Conservation (phyloP, 1,140 invertebrate genomes). For the Lepidurus arcticus region DNA sequence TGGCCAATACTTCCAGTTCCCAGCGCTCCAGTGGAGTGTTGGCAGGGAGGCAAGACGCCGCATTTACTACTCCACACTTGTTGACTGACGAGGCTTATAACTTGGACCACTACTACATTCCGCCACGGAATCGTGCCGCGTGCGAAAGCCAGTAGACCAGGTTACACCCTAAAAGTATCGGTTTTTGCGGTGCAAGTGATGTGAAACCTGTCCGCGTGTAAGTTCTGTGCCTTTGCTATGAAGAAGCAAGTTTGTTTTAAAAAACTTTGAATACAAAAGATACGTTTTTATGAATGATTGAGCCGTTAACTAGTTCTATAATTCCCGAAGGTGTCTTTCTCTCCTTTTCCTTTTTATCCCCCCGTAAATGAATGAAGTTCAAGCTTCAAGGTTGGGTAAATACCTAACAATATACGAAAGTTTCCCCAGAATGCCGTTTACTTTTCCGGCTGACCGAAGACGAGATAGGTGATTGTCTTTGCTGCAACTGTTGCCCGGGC, state of each 20-base stretch:
- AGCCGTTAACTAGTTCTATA: too few relatives aligned
- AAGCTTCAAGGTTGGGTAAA: too few relatives aligned
- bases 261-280: too few relatives aligned
- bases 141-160: not conserved
- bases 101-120: not conserved
- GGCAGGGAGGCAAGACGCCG: not conserved
- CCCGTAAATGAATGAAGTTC: too few relatives aligned
- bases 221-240: not conserved
- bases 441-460: too few relatives aligned
- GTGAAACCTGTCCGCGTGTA: not conserved
- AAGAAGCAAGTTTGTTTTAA: not conserved
- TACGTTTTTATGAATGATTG: too few relatives aligned
- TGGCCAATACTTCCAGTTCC: not conserved
- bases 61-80: not conserved
- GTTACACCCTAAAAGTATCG: not conserved
- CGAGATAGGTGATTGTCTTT: not conserved
- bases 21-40: not conserved
- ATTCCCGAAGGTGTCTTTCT: too few relatives aligned
- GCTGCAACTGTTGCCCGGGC: not conserved
- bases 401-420: too few relatives aligned
- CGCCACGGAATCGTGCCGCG: not conserved
- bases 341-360: too few relatives aligned
- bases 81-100: constrained; percentile 11
- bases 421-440: too few relatives aligned
- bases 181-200: not conserved